Conservation (phyloP, 2,797 vertebrate genomes). For the Holocentrus rufus region DNA sequence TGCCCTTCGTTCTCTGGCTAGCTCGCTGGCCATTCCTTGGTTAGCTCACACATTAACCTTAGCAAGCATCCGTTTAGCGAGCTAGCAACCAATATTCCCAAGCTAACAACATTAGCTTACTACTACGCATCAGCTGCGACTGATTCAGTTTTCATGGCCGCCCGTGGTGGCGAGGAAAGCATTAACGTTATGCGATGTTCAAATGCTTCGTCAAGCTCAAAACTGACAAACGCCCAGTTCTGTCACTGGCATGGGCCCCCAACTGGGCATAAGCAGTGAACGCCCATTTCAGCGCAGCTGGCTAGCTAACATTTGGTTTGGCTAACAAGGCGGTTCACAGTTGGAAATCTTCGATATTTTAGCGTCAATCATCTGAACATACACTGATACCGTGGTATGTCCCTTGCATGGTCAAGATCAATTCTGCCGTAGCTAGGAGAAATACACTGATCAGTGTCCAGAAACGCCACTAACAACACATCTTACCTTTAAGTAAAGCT, state of each 20-base stretch:
- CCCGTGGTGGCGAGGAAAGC: not conserved
- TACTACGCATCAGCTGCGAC: constrained; percentile 33
- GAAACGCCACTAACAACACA: constrained; percentile 46
- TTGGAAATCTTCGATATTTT: constrained; percentile 12
- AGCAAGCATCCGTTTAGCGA: constrained; percentile 34
- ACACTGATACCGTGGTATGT: accelerated
- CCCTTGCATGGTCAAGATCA: not conserved
- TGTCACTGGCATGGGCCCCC: constrained; percentile 38
- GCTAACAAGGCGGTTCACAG: constrained; percentile 65
- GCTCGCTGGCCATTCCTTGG: constrained; percentile 24
- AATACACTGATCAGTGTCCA: not conserved
- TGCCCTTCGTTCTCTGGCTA: constrained; percentile 4
- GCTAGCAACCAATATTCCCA: constrained; percentile 44
- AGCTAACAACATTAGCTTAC: constrained; percentile 38
- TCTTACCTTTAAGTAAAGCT: constrained; percentile 81
- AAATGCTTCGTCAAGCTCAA: constrained; percentile 2
- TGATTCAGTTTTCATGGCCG: not conserved
- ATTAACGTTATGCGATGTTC: not conserved
- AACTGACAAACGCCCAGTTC: not conserved
- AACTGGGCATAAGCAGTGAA: constrained; percentile 66
- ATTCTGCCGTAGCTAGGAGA: not conserved
- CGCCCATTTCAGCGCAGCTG: constrained; percentile 80
- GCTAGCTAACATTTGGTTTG: constrained; percentile 56
- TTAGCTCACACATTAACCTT: constrained; percentile 35
- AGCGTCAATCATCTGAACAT: not conserved